Evolutionary conservation across 2,888 invertebrate species (phyloP).

Genomic region (Drosophila leonis): DNA sequence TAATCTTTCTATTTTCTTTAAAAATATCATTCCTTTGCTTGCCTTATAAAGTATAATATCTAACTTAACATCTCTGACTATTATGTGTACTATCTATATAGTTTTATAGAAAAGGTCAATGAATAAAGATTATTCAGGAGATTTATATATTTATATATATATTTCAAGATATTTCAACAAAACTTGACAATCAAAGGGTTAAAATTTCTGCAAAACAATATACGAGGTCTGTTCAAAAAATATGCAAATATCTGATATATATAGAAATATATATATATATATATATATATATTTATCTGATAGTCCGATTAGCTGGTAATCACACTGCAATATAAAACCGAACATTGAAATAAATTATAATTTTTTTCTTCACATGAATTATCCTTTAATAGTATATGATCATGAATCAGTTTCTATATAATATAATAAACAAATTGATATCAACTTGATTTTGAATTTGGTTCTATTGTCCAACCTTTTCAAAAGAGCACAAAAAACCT

Average conservation of each 20-base stretch:
- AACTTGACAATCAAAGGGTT: conserved; percentile 1
- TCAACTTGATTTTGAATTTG: not conserved
- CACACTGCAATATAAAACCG: not conserved
- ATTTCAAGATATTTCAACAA: conserved; percentile 1
- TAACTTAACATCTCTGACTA: not conserved
- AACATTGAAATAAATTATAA: not conserved
- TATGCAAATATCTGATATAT: not conserved
- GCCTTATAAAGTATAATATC: not conserved
- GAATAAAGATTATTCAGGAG: not conserved
- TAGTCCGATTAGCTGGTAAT: not conserved
- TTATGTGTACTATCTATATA: not conserved
- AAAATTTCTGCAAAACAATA: not conserved
- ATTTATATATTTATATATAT: not conserved
- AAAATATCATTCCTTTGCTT: conserved; percentile 1
- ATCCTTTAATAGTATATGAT: not conserved
- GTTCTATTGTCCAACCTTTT: not conserved
- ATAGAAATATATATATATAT: not conserved
- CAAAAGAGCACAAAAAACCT: too few relatives aligned
- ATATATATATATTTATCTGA: not conserved
- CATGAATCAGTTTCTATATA: not conserved
- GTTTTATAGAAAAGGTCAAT: not conserved
- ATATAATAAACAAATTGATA: not conserved
- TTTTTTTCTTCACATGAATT: not conserved
- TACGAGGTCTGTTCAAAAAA: too few relatives aligned
- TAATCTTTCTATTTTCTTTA: too few relatives aligned